Evolutionary conservation across 2,797 vertebrate species (phyloP).

Genomic region (Myotis vivesi): DNA sequence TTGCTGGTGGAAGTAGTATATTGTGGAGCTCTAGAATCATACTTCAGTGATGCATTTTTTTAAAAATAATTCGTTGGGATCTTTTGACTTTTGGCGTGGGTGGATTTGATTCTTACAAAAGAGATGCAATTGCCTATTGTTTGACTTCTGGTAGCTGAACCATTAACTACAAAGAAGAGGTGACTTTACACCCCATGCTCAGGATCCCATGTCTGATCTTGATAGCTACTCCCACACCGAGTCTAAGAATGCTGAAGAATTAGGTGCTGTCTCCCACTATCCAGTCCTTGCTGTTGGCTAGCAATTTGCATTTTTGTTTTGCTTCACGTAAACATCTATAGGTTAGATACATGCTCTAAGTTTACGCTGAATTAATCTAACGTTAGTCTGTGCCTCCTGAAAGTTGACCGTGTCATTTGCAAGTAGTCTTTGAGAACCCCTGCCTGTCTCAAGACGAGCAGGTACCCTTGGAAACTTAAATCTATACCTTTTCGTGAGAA

Average conservation of each 20-base stretch:
- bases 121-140: not conserved
- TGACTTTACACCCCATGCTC: not conserved
- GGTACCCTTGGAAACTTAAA: not conserved
- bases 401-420: slow-evolving; percentile 2
- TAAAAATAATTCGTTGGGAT: not conserved
- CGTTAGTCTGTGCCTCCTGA: not conserved
- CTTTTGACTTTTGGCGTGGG: not conserved
- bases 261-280: slow-evolving; percentile 37
- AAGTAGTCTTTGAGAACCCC: slow-evolving; percentile 18
- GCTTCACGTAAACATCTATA: not conserved
- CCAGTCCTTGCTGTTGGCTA: slow-evolving; percentile 54
- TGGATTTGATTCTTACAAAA: not conserved
- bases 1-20: not conserved
- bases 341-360: not conserved
- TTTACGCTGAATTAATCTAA: slow-evolving; percentile 21
- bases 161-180: not conserved
- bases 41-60: not conserved
- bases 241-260: not conserved
- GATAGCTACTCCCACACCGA: not conserved
- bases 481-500: not conserved
- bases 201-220: not conserved
- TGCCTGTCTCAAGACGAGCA: not conserved
- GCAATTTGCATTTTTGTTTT: slow-evolving; percentile 35
- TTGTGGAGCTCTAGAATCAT: not conserved
- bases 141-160: not conserved